Conservation (phyloP, 2,797 vertebrate genomes). For the Macropus fuliginosus region DNA sequence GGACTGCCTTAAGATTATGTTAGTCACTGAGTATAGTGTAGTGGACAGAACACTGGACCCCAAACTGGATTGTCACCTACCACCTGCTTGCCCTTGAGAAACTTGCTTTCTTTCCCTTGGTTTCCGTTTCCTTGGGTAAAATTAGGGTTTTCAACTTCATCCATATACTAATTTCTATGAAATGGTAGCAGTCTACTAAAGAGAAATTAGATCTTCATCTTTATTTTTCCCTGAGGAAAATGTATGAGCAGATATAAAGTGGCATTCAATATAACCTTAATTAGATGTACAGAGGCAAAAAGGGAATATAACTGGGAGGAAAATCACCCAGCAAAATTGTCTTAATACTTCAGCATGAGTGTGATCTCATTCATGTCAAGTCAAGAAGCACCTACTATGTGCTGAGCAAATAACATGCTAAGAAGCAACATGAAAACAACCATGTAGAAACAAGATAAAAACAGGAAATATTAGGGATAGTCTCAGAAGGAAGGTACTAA, state of each 20-base stretch:
- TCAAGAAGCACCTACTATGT: not conserved
- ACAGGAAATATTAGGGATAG: not conserved
- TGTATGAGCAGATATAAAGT: not conserved
- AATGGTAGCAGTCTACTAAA: not conserved
- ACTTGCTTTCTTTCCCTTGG: not conserved
- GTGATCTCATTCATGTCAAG: not conserved
- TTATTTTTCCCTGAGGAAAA: not conserved
- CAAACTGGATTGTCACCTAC: not conserved
- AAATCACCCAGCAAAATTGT: not conserved
- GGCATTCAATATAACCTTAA: not conserved
- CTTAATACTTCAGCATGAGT: not conserved
- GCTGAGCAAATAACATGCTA: not conserved
- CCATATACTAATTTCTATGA: too few species aligned
- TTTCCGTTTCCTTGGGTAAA: not conserved
- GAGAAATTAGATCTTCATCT: not conserved
- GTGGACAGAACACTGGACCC: not conserved
- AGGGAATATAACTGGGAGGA: not conserved
- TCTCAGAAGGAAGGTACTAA: not conserved
- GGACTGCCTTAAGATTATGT: constrained; percentile 1
- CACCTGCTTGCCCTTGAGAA: not conserved
- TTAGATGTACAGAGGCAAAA: not conserved
- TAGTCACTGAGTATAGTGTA: not conserved
- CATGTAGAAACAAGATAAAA: not conserved
- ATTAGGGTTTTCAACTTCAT: not conserved
- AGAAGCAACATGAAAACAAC: not conserved